A percentile compares a stretch with the other conserved stretches of the same genome.
Conservation (phyloP, 1,140 invertebrate species). For the Stenopsyche tienmushanensis region DNA sequence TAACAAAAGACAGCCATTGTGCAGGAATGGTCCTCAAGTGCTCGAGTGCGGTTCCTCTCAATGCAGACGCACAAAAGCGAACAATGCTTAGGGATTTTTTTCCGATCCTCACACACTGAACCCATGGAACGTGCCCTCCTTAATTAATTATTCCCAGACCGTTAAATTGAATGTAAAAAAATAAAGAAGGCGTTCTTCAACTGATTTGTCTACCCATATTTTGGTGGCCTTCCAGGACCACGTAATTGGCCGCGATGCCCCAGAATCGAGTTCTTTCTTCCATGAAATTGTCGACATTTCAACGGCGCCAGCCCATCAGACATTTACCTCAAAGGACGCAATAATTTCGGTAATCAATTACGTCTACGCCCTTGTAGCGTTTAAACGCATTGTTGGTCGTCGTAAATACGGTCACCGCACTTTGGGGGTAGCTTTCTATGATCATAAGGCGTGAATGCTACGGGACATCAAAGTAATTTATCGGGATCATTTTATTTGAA, state of each 20-base stretch:
- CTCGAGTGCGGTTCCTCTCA: not conserved
- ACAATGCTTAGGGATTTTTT: not conserved
- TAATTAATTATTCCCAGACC: conserved; percentile 1
- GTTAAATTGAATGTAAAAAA: not conserved
- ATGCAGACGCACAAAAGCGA: not conserved
- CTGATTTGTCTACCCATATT: not conserved
- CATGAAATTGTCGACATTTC: conserved; percentile 17
- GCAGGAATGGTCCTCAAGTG: conserved; percentile 4
- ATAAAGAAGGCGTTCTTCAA: not conserved
- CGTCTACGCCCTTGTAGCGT: not conserved
- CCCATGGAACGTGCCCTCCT: too few species aligned
- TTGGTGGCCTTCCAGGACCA: not conserved
- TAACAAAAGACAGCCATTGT: conserved; percentile 10
- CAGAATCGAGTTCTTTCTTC: not conserved
- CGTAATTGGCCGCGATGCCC: not conserved
- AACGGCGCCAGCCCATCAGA: not conserved
- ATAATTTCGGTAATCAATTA: conserved; percentile 24
- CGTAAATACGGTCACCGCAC: not conserved
- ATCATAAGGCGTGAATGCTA: too few species aligned
- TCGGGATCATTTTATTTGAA: not conserved
- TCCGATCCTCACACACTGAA: not conserved
- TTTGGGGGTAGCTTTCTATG: not conserved
- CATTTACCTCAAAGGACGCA: not conserved
- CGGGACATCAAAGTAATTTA: not conserved
- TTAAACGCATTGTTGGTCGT: conserved; percentile 18